A percentile compares a stretch with the other conserved stretches of the same genome.
Conservation (phyloP, 1,140 invertebrate species). For the Mycetomoellerius zeteki region DNA sequence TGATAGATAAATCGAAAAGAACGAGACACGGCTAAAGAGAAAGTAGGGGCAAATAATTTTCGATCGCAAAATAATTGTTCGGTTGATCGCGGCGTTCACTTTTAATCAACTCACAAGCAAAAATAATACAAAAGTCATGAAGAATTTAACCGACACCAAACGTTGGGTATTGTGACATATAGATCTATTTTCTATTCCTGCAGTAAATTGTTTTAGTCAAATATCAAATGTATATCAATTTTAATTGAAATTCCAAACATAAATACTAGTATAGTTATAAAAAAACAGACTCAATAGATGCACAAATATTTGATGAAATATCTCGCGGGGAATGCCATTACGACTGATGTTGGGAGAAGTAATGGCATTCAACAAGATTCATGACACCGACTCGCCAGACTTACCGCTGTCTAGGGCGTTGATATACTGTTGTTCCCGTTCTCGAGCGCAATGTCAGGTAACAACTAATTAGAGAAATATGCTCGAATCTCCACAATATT, state of each 20-base stretch:
- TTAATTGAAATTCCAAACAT: no score
- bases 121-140: background rate
- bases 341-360: no score
- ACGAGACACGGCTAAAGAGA: background rate
- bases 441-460: background rate
- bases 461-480: background rate
- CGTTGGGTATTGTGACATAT: no score
- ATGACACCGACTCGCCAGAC: background rate
- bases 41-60: background rate
- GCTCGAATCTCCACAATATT: no score
- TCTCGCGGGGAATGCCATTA: no score
- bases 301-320: background rate
- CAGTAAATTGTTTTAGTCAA: no score
- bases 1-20: background rate
- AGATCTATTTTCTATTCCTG: no score
- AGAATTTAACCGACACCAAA: background rate
- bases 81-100: background rate
- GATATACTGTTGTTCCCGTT: background rate
- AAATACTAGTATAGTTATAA: no score
- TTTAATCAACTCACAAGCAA: background rate
- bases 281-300: no score
- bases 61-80: background rate
- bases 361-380: background rate
- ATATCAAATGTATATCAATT: no score
- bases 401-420: background rate